Evolutionary conservation across 2,113 vertebrate species (phyloP).

Genomic region (Butorides virescens): DNA sequence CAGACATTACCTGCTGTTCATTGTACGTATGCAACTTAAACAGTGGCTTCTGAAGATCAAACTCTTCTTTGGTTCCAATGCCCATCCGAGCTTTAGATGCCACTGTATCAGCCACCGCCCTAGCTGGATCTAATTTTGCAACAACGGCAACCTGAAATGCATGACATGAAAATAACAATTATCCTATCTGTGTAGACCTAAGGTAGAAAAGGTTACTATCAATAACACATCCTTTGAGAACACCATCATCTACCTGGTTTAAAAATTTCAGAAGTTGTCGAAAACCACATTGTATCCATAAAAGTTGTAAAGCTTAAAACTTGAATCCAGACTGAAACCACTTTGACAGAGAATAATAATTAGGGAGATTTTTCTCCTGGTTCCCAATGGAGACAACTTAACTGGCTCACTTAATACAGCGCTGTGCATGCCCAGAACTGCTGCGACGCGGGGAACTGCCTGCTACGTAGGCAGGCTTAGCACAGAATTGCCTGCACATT

Average conservation of each 20-base stretch:
- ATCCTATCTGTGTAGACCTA: rapidly evolving
- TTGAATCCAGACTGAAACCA: not conserved
- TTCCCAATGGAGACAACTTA: not conserved
- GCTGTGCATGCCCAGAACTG: not conserved
- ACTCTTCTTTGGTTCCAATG: slow-evolving; percentile 66
- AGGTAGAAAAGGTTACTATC: not conserved
- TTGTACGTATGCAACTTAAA: slow-evolving; percentile 88
- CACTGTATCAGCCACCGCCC: slow-evolving; percentile 86
- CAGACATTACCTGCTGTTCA: slow-evolving; percentile 82
- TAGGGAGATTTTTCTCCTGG: not conserved
- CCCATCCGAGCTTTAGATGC: slow-evolving; percentile 79
- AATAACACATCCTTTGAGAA: not conserved
- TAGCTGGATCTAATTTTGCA: slow-evolving; percentile 80
- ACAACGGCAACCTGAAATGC: slow-evolving; percentile 79
- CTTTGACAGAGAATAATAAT: not conserved
- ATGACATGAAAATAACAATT: rapidly evolving
- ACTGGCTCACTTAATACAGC: not conserved
- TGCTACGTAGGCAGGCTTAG: not conserved
- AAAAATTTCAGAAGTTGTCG: not conserved
- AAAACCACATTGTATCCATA: not conserved
- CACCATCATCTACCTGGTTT: rapidly evolving
- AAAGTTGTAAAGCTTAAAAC: not conserved
- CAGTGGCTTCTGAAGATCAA: slow-evolving; percentile 84
- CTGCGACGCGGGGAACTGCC: not conserved
- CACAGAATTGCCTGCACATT: not conserved